These are phyloP conservation scores for Oxygymnocypris stewartii DNA, from an alignment of 2,113 vertebrate genomes.

Conservation along the genomic window DNA sequence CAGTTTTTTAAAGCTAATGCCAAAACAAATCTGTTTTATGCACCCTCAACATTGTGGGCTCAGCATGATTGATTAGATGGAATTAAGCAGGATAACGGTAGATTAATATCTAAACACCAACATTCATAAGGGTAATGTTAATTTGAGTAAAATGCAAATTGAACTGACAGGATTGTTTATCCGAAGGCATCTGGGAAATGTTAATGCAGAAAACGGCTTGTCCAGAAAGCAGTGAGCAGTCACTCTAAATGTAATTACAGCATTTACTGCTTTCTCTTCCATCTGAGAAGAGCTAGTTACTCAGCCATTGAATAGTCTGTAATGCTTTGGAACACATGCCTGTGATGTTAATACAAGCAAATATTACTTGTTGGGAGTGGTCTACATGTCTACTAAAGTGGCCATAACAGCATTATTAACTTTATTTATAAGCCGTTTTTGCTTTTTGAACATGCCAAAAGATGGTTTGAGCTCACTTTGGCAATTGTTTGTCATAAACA, in stretches of 20 bases:
- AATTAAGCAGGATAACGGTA: constrained; percentile 26
- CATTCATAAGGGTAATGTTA: constrained; percentile 14
- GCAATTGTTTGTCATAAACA: not conserved
- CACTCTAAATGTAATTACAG: constrained; percentile 72
- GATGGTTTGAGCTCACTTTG: not conserved
- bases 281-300: constrained; percentile 65
- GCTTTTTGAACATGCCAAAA: not conserved
- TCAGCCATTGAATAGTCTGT: constrained; percentile 68
- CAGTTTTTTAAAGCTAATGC: constrained; percentile 11
- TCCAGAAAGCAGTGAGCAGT: constrained; percentile 62
- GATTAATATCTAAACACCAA: constrained; percentile 32
- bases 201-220: constrained; percentile 61
- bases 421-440: not conserved
- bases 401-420: not conserved
- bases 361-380: not conserved
- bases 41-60: not conserved
- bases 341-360: constrained; percentile 36
- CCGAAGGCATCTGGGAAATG: constrained; percentile 29
- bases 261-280: constrained; percentile 59
- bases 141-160: constrained; percentile 34
- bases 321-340: constrained; percentile 52
- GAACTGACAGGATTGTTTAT: constrained; percentile 38
- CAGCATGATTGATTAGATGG: not conserved
- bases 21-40: too few relatives aligned
- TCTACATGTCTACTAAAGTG: not conserved